These are phyloP conservation scores for Gnatocerus cornutus DNA, from an alignment of 2,888 invertebrate species.

Conservation along the genomic window DNA sequence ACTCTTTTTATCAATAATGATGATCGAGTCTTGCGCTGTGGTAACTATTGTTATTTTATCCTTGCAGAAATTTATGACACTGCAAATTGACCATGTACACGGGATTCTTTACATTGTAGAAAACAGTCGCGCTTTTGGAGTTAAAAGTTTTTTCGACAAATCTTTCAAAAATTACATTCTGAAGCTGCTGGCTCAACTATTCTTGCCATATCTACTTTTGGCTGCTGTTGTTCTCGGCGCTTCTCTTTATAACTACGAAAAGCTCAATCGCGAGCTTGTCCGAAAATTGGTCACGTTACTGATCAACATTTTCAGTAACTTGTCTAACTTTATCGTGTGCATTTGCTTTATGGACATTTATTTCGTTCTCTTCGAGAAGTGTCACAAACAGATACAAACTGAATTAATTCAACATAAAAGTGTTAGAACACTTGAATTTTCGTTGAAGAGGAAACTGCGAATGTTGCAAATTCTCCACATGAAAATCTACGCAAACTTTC, in stretches of 20 bases:
- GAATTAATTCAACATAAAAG: neutral
- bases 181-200: neutral
- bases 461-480: conserved; percentile 1
- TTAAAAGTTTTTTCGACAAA: conserved; percentile 3
- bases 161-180: neutral
- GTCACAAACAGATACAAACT: neutral
- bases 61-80: neutral
- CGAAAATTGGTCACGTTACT: conserved; percentile 3
- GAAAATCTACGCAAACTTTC: conserved; percentile 15
- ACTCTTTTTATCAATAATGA: conserved; percentile 15
- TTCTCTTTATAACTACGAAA: conserved; percentile 12
- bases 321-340: conserved; percentile 1
- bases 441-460: conserved; percentile 6
- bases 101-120: conserved; percentile 15
- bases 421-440: neutral
- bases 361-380: neutral
- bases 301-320: conserved; percentile 10
- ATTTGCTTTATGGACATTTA: conserved; percentile 10
- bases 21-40: neutral
- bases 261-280: conserved; percentile 3
- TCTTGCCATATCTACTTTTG: neutral
- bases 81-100: conserved; percentile 12
- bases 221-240: neutral
- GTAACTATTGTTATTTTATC: neutral
- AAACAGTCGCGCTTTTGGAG: conserved; percentile 12